Base-by-base conservation (phyloP, 23 tunicate genomes). In the Botrylloides violaceus region DNA sequence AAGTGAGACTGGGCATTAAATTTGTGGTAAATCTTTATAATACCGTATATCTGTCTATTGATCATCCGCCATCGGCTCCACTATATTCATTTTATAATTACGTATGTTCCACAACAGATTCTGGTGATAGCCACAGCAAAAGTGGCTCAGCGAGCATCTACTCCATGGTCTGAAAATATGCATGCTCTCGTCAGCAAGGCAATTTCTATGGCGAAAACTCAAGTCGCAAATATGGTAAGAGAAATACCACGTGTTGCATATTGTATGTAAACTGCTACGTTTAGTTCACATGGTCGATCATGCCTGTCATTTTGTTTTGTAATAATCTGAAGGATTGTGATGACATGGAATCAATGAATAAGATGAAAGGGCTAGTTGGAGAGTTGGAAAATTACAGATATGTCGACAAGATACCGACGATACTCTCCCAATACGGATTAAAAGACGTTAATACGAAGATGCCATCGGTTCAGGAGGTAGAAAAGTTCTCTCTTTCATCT, bases 161-260 rank as follows among this genome's bases (percentile, higher is more conserved):
- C 71, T 28, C 86, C 86, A n/a, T 87, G 95, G 95, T 80, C 95
- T 1, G 37, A 64, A 1, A 81, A 76, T 55, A 71, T 81, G 49
- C 66, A 81, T 0, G 55, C 63, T 2, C 60, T 87, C 9, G 86
- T 80, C 0, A 33, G 76, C 3, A 71, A 71, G 22, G 86, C 82
- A 58, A 33, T 81, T 29, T 30, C 60, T 23, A 29, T 75, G 6
- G 70, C 57, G 26, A 34, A 61, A 20, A 15, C 9, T 9, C 53
- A 43, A 43, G 15, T 43, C 53, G 9, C 53, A 9, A 43, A 43
- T 43, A 43, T 7, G 53, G 53, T 43, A 43, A 15, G 53, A n/a
- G n/a, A n/a, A n/a, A n/a, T n/a, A n/a, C n/a, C n/a, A n/a, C n/a
- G n/a, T n/a, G n/a, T n/a, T n/a, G n/a, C n/a, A 49, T 49, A 49